Percentiles rank a stretch among this genome's conserved stretches.
Conservation (phyloP, 2,113 vertebrate species). For the Embiotoca jacksoni region DNA sequence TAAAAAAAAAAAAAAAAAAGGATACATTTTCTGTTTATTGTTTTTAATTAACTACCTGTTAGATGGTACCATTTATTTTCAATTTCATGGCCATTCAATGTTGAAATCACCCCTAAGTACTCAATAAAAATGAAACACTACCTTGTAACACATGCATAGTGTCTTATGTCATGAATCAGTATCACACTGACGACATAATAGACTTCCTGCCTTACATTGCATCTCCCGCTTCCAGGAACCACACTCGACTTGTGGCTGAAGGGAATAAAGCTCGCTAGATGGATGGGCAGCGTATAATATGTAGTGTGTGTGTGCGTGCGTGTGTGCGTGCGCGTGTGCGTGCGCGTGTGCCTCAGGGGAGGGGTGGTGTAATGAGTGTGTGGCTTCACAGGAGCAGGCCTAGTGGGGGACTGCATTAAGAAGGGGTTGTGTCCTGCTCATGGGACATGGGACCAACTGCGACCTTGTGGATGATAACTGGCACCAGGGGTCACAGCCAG, state of each 20-base stretch:
- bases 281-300: constrained; percentile 21
- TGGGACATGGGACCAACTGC: constrained; percentile 65
- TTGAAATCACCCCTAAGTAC: constrained; percentile 25
- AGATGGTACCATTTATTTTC: neutral
- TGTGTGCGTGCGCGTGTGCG: constrained; percentile 8
- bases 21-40: neutral
- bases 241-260: constrained; percentile 27
- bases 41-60: neutral
- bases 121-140: constrained; percentile 35
- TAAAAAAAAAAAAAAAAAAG: neutral
- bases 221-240: constrained; percentile 40
- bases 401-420: constrained; percentile 70
- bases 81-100: constrained; percentile 3
- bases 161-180: constrained; percentile 19
- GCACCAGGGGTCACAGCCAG: constrained; percentile 67
- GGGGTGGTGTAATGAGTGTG: constrained; percentile 29
- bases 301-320: constrained; percentile 20
- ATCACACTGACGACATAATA: constrained; percentile 32
- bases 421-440: constrained; percentile 64
- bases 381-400: constrained; percentile 50
- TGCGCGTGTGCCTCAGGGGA: constrained; percentile 24
- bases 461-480: constrained; percentile 80
- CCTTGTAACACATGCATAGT: constrained; percentile 12
- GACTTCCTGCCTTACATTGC: constrained; percentile 13
- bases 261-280: constrained; percentile 31